A percentile compares a stretch with the other conserved stretches of the same genome.
These are phyloP conservation scores for Sphaerodactylus townsendi DNA, from an alignment of 2,113 vertebrate genomes.

Conservation along the genomic window DNA sequence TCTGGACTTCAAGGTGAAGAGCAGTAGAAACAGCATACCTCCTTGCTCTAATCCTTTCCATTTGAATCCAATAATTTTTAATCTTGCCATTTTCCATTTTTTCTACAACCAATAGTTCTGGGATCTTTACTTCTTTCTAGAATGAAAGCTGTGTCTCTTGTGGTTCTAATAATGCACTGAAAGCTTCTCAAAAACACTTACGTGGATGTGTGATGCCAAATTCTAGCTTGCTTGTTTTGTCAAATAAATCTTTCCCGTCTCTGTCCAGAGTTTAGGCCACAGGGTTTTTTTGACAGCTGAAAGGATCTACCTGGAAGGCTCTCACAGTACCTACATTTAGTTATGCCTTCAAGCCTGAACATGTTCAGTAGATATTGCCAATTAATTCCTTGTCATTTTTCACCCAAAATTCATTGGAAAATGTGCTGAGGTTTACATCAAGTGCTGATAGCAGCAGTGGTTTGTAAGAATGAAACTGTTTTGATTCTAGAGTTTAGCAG, in stretches of 20 bases:
- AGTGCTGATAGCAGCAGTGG: not conserved
- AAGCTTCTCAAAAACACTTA: not conserved
- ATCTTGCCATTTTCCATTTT: not conserved
- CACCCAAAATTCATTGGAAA: not conserved
- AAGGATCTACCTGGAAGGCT: not conserved
- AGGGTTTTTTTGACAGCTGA: not conserved
- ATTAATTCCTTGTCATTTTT: not conserved
- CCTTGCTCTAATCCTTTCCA: not conserved
- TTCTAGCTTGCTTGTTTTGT: not conserved
- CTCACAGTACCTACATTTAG: not conserved
- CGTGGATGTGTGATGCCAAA: not conserved
- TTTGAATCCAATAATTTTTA: not conserved
- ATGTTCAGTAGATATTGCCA: not conserved
- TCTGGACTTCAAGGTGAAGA: not conserved
- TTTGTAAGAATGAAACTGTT: not conserved
- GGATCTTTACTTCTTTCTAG: not conserved
- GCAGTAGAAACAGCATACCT: not conserved
- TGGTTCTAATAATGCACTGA: not conserved
- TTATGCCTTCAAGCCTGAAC: not conserved
- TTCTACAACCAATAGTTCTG: not conserved
- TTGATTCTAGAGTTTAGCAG: not conserved
- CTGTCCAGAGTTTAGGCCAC: not conserved
- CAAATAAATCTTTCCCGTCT: not conserved
- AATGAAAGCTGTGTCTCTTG: not conserved
- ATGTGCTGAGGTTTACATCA: not conserved